These are phyloP conservation scores for Pollenia griseotomentosa DNA, from an alignment of 2,888 invertebrate genomes.

Conservation along the genomic window DNA sequence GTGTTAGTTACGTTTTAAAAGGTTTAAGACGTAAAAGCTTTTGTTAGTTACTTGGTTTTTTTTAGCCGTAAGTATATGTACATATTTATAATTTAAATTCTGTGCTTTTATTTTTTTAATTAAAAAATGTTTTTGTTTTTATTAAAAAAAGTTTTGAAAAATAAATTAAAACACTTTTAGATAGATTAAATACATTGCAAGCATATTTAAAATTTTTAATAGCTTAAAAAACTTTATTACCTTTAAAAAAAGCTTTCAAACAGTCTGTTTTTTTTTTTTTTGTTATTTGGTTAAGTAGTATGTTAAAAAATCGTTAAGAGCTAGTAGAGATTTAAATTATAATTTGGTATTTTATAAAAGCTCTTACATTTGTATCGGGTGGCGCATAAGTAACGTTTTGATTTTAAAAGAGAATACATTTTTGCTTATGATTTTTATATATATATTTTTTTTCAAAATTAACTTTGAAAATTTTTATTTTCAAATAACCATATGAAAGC, in stretches of 20 bases:
- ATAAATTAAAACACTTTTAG: slow-evolving; percentile 52
- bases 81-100: slow-evolving; percentile 34
- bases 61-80: slow-evolving; percentile 20
- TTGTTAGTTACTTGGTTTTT: slow-evolving; percentile 48
- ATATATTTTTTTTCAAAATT: no score
- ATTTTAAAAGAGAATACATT: no score
- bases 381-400: no score
- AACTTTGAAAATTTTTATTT: no score
- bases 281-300: slow-evolving; percentile 10
- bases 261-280: slow-evolving; percentile 44
- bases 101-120: slow-evolving; percentile 31
- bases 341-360: no score
- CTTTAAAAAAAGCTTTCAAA: slow-evolving; percentile 32
- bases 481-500: no score
- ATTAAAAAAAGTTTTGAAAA: slow-evolving; percentile 41
- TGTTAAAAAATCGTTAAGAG: slow-evolving; percentile 24
- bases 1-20: slow-evolving; percentile 34
- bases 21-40: slow-evolving; percentile 9
- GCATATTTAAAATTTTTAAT: no score
- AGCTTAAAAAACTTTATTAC: slow-evolving; percentile 37
- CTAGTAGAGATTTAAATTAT: neutral
- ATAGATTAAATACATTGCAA: slow-evolving; percentile 11
- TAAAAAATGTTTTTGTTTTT: neutral
- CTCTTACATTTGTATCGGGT: no score
- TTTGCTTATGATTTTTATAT: no score